Base-by-base conservation (phyloP, 2,888 invertebrate genomes). In the Beris chalybata region DNA sequence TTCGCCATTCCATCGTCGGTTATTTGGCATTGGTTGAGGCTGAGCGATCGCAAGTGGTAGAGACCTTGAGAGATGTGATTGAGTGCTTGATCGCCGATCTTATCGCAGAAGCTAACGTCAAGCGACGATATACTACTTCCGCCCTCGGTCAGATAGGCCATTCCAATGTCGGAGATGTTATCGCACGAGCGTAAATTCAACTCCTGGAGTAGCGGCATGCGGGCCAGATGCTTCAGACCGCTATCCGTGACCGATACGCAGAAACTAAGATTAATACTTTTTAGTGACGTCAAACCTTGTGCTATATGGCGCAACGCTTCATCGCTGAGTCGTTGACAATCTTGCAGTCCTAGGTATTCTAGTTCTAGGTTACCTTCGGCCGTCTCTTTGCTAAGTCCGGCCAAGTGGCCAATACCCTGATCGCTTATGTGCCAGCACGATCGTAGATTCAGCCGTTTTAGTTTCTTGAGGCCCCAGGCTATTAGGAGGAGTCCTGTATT, bases 41-140 rank as follows among this genome's bases (percentile, higher is more conserved):
- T 92, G 68, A 97, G 84, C 70, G 90, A 90, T 68, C 89, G 86
- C 67, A 97, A 83, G 70, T 91, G 89, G 74, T 91, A 93, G 66
- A 96, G 84, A 58, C 95, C 95, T 77, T 94, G 89, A n/a, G 95
- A 92, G 55, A 95, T 89, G 81, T 94, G 93, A 58, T 89, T 88
- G 67, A 96, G 82, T 1, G 94, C 93, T 77, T 92, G 92, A 78
- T 96, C 96, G 67, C 93, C 92, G 73, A 97, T 91, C 82, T 95
- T 95, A 82, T 96, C 95, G 84, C 96, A 97, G 80, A 97, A 97
- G 69, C 95, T 95, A 5, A 96, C 93, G 79, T 97, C 96, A 70
- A 97, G 82, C 5, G 90, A 88, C 15, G 89, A 85, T 71, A 97
- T 87, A 70, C 91, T 84, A 63, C 89, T 89, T 44, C 93, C 93